Evolutionary conservation across 2,113 vertebrate genomes (phyloP).

Genomic region (Semicossyphus pulcher): DNA sequence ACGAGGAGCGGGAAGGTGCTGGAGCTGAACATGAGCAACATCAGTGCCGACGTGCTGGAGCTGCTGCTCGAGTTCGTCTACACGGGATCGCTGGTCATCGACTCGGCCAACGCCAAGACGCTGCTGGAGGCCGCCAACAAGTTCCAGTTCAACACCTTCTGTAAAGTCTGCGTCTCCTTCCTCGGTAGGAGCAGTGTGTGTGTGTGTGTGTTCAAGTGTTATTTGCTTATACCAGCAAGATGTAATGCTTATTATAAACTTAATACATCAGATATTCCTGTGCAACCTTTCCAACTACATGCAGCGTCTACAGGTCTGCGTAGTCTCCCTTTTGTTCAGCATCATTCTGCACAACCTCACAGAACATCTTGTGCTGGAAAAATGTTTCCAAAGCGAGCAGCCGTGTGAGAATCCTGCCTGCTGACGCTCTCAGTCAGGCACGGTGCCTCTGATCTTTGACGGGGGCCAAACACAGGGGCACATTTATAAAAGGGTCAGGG

Average conservation of each 20-base stretch:
- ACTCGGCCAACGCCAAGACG: constrained; percentile 97
- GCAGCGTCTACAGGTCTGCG: neutral
- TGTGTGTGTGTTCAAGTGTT: neutral
- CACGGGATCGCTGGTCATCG: constrained; percentile 97
- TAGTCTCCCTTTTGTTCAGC: constrained; percentile 13
- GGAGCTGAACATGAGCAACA: constrained; percentile 95
- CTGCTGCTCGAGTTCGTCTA: constrained; percentile 98
- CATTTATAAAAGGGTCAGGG: constrained; percentile 80
- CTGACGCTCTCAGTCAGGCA: too few relatives aligned
- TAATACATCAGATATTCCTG: neutral
- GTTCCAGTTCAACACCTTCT: constrained; percentile 99
- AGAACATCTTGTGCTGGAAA: neutral
- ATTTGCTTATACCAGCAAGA: too few relatives aligned
- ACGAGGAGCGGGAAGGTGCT: constrained; percentile 90
- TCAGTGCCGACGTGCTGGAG: constrained; percentile 93
- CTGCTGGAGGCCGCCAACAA: constrained; percentile 98
- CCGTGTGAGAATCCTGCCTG: constrained; percentile 5
- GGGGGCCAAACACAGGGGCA: too few relatives aligned
- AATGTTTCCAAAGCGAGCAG: constrained; percentile 45
- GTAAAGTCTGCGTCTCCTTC: constrained; percentile 99
- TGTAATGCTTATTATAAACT: too few relatives aligned
- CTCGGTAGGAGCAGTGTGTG: constrained; percentile 85
- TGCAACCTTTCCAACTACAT: neutral
- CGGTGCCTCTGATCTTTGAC: too few relatives aligned
- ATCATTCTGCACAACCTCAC: constrained; percentile 21